Base-by-base conservation (phyloP, 2,888 invertebrate species). In the Acrobasis repandana region DNA sequence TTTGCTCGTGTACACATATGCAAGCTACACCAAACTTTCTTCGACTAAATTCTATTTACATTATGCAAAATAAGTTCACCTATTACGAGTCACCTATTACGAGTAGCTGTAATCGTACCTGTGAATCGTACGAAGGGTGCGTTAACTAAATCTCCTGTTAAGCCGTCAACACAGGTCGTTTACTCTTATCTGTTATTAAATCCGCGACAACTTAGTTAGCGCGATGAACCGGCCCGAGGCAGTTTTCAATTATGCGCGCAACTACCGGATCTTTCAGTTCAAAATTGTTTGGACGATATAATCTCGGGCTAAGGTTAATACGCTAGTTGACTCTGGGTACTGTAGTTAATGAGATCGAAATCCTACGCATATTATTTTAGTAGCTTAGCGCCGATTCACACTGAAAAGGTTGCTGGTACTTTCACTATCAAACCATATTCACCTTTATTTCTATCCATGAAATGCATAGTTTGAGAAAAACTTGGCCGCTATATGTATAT, bases 181-280 rank as follows among this genome's bases (percentile, higher is more conserved):
- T 70, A 69, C 73, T 68, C 74, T 80, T 82, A 83, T 83, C 83
- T 82, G 73, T 77, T 81, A 80, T 82, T 80, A 80, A 82, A 84
- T 82, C 83, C 74, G 67, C 60, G 56, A 65, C 62, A 60, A 64
- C 61, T 63, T 63, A 61, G 67, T 65, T 65, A 50, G 36, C 11
- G 36, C 62, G 63, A 58, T 58, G 60, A 59, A 66, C 64, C 64
- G 67, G 67, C 65, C 67, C 63, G 70, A 75, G 75, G 77, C 82
- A 80, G 77, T 81, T 83, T 86, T 86, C 85, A 86, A 85, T 86
- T 85, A 85, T 78, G 76, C 67, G 70, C 62, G 18, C 60, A 47
- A 60, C 60, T 46, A 15, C 46, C 52, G 52, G 52, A 52, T 60
- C 52, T 58, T 58, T 58, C 38, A 38, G 49, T 49, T 20, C 33